A percentile compares a stretch with the other conserved stretches of the same genome.
Conservation (phyloP, 2,797 vertebrate species). For the Liasis olivaceus region DNA sequence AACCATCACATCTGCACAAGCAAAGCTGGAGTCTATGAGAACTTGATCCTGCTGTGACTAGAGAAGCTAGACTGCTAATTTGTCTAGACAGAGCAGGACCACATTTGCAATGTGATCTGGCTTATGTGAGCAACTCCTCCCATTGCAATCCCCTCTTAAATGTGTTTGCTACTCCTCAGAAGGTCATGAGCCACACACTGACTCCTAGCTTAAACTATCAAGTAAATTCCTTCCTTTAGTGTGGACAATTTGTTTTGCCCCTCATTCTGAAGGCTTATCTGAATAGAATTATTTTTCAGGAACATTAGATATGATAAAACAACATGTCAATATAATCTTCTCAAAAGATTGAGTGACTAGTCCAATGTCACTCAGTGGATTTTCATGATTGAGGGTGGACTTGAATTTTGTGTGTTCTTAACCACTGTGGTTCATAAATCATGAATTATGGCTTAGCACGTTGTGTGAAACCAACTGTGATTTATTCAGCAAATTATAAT, state of each 20-base stretch:
- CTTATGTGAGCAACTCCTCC: neutral
- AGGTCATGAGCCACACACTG: neutral
- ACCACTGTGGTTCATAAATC: neutral
- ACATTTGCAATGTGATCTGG: neutral
- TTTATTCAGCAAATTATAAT: neutral
- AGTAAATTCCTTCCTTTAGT: neutral
- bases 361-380: neutral
- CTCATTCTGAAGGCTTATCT: neutral
- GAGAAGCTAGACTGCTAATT: neutral
- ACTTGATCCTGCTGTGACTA: neutral
- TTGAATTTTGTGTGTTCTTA: neutral
- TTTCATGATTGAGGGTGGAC: neutral
- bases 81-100: neutral
- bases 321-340: neutral
- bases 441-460: neutral
- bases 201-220: neutral
- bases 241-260: neutral
- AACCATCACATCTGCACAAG: neutral
- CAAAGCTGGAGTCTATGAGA: neutral
- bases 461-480: neutral
- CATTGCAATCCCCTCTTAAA: neutral
- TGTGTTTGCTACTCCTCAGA: neutral
- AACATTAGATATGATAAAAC: neutral
- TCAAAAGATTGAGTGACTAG: neutral
- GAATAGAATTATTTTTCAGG: neutral